Evolutionary conservation across 2,888 invertebrate genomes (phyloP).

Genomic region (Drosophila gaucha): DNA sequence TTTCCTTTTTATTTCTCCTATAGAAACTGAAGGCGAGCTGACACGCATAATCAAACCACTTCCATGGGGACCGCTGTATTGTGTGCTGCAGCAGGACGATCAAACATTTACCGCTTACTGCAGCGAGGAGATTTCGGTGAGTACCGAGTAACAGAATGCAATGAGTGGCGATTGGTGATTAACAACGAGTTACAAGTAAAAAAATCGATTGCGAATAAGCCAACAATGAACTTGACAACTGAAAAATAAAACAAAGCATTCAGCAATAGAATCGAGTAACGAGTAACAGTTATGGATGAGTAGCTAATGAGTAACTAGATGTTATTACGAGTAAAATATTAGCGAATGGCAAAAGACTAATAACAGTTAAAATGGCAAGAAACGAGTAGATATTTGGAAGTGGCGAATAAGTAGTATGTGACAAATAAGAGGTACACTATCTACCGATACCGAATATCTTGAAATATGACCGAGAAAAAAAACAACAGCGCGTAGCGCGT

Average conservation of each 20-base stretch:
- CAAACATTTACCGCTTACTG: conserved; percentile 89
- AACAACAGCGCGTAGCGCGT: neutral
- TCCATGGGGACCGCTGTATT: conserved; percentile 89
- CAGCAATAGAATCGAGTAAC: neutral
- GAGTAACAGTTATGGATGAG: neutral
- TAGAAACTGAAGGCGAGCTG: conserved; percentile 85
- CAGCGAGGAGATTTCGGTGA: conserved; percentile 90
- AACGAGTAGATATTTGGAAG: neutral
- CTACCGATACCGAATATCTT: too few species aligned
- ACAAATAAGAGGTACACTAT: too few species aligned
- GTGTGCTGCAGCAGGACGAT: conserved; percentile 90
- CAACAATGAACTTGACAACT: too few species aligned
- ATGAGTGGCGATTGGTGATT: neutral
- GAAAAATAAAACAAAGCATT: too few species aligned
- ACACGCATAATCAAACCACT: conserved; percentile 83
- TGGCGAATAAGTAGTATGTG: neutral
- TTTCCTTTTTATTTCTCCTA: conserved; percentile 31
- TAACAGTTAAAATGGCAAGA: neutral
- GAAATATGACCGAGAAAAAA: neutral
- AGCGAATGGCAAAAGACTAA: neutral
- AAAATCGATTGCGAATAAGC: neutral
- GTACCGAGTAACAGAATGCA: conserved; percentile 69
- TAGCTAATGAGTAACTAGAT: neutral
- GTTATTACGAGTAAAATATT: neutral
- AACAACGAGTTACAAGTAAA: neutral